A percentile compares a stretch with the other conserved stretches of the same genome.
These are phyloP conservation scores for Lophotis ruficrista DNA, from an alignment of 2,113 vertebrate species.

Conservation along the genomic window DNA sequence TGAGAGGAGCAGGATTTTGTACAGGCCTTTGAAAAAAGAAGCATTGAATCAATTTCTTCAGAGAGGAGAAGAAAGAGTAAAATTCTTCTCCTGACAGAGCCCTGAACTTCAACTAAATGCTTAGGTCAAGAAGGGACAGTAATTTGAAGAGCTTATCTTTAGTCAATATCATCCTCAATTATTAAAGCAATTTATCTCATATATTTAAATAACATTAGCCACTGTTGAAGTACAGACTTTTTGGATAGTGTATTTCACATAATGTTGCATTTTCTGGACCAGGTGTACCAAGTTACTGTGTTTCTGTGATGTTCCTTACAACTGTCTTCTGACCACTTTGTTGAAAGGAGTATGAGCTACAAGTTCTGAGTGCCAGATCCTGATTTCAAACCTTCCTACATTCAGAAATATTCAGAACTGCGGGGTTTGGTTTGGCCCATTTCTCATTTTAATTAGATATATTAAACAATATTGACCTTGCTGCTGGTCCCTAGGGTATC, in stretches of 20 bases:
- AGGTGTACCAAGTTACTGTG: background rate
- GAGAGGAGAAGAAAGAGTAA: background rate
- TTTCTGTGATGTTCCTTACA: background rate
- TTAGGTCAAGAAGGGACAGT: background rate
- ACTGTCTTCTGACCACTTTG: background rate
- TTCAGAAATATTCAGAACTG: background rate
- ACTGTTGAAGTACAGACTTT: background rate
- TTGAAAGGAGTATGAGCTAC: background rate
- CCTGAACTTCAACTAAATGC: background rate
- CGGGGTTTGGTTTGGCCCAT: background rate
- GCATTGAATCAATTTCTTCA: background rate
- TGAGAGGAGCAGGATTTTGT: background rate
- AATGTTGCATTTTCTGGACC: background rate
- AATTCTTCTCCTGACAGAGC: background rate
- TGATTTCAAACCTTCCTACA: background rate
- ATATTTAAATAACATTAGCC: background rate
- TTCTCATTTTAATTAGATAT: background rate
- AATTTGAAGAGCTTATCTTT: background rate
- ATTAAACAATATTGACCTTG: constrained; percentile 8
- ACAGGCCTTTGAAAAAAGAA: background rate
- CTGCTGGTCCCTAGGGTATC: constrained; percentile 7
- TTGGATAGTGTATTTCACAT: background rate
- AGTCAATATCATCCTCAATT: background rate
- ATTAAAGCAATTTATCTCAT: background rate
- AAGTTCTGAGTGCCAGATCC: background rate